Evolutionary conservation across 2,888 invertebrate genomes (phyloP).

Genomic region (Argynnis bischoffii): DNA sequence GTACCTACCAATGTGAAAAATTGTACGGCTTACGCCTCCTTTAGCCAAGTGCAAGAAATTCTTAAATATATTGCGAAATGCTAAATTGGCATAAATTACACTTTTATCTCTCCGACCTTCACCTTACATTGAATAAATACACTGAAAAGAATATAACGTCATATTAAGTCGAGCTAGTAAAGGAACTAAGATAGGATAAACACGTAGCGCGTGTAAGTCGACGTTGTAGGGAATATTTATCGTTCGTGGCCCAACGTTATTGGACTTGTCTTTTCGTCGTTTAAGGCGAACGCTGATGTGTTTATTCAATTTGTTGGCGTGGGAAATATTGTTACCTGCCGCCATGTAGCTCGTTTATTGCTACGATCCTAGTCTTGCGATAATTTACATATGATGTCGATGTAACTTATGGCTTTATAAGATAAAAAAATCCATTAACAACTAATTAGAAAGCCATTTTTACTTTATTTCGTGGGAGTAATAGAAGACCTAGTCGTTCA

Average conservation of each 20-base stretch:
- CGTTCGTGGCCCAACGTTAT: constrained; percentile 63
- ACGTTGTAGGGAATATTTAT: constrained; percentile 72
- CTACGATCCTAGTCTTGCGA: constrained; percentile 48
- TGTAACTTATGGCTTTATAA: constrained; percentile 10
- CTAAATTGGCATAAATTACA: too few species aligned
- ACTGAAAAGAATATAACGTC: constrained; percentile 15
- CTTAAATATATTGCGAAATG: neutral
- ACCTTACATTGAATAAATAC: constrained; percentile 19
- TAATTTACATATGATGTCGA: constrained; percentile 38
- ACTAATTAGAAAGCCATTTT: too few species aligned
- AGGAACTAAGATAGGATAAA: constrained; percentile 61
- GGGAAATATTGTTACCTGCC: constrained; percentile 74
- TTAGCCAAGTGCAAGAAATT: constrained; percentile 32
- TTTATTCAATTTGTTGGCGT: constrained; percentile 78
- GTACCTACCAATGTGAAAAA: constrained; percentile 62
- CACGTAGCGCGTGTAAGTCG: constrained; percentile 54
- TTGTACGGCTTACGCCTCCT: constrained; percentile 51
- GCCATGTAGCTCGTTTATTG: constrained; percentile 57
- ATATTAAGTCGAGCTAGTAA: constrained; percentile 29
- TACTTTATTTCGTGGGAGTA: too few species aligned
- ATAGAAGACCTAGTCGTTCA: too few species aligned
- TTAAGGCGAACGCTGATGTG: constrained; percentile 75
- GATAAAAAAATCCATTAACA: neutral
- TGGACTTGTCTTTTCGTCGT: constrained; percentile 77
- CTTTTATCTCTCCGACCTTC: neutral